Evolutionary conservation across 2,113 vertebrate species (phyloP).

Genomic region (Emydocephalus ijimae): DNA sequence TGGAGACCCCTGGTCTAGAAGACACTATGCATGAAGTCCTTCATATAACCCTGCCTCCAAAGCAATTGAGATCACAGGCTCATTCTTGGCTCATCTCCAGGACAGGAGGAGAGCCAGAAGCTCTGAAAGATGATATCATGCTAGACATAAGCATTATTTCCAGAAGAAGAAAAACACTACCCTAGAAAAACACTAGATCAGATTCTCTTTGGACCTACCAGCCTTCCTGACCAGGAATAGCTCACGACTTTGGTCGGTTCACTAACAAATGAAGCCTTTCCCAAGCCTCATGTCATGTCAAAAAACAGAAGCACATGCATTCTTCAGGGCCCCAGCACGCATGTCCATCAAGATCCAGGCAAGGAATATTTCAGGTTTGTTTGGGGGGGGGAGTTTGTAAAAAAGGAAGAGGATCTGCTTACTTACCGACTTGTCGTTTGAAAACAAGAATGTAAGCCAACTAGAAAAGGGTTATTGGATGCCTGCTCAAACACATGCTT

Average conservation of each 20-base stretch:
- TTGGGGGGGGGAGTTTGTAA: neutral
- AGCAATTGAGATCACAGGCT: neutral
- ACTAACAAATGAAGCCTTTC: too few relatives aligned
- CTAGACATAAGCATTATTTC: neutral
- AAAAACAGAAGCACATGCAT: neutral
- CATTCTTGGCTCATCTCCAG: neutral
- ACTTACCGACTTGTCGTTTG: slow-evolving; percentile 98
- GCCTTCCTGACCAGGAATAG: neutral
- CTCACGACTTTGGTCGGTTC: too few relatives aligned
- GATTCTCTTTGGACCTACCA: neutral
- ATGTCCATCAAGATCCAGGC: neutral
- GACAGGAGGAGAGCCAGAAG: neutral
- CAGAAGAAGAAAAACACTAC: neutral
- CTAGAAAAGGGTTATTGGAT: slow-evolving; percentile 94
- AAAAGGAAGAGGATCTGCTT: slow-evolving; percentile 14
- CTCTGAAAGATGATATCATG: too few relatives aligned
- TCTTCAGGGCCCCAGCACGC: neutral
- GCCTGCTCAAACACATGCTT: slow-evolving; percentile 99
- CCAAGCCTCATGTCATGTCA: too few relatives aligned
- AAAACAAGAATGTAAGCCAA: slow-evolving; percentile 97
- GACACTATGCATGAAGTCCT: neutral
- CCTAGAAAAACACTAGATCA: too few relatives aligned
- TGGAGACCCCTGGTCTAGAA: neutral
- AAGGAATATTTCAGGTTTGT: neutral
- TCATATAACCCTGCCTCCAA: neutral